Base-by-base conservation (phyloP, 2,113 vertebrate genomes). In the Eira barbara region DNA sequence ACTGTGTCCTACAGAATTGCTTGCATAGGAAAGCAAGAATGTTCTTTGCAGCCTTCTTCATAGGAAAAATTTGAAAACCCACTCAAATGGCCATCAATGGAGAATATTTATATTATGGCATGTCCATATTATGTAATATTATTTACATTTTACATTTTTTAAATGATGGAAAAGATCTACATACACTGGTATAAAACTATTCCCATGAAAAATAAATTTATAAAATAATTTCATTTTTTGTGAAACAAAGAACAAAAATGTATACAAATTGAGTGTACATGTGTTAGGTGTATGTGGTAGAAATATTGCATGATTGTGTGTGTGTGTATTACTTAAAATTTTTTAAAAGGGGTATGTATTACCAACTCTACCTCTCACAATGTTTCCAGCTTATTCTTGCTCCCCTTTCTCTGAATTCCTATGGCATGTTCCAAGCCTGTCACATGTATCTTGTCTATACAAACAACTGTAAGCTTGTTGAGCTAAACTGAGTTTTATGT, bases 1-100 rank as follows among this genome's bases (percentile, higher is more conserved):
- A 84, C 20, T 57, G 11, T 12, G 82, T 42, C 8, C 49, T 80
- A 61, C 27, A 83, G 31, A 91, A 90, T 25, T 42, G 17, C 39
- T 92, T 96, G n/a, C n/a, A n/a, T 8, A 55, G 36, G 71, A 71
- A 96, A 95, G 14, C 81, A 96, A 94, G 29, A n/a, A n/a, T 91
- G n/a, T 34, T 90, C 61, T 42, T 80, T 92, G 61, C 17, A 95
- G n/a, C 13, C 45, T 73, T 95, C 59, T 85, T 80, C n/a, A 74
- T 65, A 71, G 42, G 18, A 12, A 25, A 94, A 95, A 95, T 97
- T 67, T 93, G 55, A 93, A 79, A 93, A 84, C 3, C 21, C 63
- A 91, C 31, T 93, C 59, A 74, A 88, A 45, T 89, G 31, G 7
- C 2, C 15, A 76, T 80, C 79, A 86, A 20, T 89, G 49, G 17